A percentile compares a stretch with the other conserved stretches of the same genome.
These are phyloP conservation scores for Daboia siamensis DNA, from an alignment of 2,113 vertebrate genomes.

Conservation along the genomic window DNA sequence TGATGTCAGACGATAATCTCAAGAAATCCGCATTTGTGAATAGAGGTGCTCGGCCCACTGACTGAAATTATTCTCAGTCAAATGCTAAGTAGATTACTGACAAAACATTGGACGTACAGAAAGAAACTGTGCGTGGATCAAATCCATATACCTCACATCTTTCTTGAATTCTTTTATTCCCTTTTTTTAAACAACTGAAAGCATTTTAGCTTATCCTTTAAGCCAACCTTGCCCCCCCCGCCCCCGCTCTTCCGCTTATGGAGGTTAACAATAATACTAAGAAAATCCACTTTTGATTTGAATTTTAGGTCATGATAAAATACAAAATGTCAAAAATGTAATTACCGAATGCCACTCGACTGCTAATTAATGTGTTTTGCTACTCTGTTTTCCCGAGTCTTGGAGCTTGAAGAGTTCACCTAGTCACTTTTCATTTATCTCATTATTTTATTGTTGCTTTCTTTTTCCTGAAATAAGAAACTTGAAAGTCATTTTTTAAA, in stretches of 20 bases:
- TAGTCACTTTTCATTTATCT: background rate
- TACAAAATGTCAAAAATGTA: background rate
- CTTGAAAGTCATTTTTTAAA: background rate
- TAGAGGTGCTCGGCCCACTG: background rate
- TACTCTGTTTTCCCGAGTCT: background rate
- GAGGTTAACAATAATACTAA: background rate
- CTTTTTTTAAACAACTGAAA: background rate
- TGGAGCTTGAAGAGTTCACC: too few species aligned
- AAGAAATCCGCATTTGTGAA: background rate
- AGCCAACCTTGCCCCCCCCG: too few species aligned
- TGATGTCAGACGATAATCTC: background rate
- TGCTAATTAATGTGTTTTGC: background rate
- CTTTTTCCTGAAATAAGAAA: accelerated
- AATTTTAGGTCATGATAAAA: background rate
- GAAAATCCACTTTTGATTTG: background rate
- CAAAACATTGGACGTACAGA: background rate
- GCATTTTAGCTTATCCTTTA: background rate
- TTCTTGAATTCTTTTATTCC: background rate
- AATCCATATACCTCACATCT: background rate
- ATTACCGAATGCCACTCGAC: background rate
- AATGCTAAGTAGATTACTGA: background rate
- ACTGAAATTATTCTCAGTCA: background rate
- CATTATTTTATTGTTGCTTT: accelerated
- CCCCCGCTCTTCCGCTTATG: background rate
- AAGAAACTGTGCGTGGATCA: background rate